A percentile compares a stretch with the other conserved stretches of the same genome.
Conservation (phyloP, 2,888 invertebrate genomes). For the Heteromyza rotundicornis region DNA sequence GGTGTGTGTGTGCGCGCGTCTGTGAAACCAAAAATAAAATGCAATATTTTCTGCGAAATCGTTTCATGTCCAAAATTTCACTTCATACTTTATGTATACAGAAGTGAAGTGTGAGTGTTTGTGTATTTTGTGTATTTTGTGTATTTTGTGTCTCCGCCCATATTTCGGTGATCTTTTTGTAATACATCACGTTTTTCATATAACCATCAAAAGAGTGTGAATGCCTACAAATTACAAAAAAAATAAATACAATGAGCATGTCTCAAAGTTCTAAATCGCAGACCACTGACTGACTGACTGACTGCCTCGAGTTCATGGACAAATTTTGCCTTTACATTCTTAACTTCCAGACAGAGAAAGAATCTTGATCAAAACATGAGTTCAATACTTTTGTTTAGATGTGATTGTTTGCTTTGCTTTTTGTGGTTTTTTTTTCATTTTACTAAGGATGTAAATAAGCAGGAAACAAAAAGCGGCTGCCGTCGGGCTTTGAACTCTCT, state of each 20-base stretch:
- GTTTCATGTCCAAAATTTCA: background rate
- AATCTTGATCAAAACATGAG: background rate
- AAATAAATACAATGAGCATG: no score
- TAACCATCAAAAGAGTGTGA: no score
- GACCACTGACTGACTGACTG: no score
- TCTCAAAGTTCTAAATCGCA: no score
- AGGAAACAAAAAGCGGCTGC: background rate
- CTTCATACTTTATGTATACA: background rate
- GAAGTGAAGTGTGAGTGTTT: no score
- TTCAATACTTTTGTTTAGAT: background rate
- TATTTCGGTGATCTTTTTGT: no score
- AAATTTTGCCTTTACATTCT: constrained; percentile 1
- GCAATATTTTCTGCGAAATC: background rate
- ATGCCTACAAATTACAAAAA: no score
- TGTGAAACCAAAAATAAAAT: background rate
- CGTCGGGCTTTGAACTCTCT: constrained; percentile 4
- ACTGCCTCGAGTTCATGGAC: background rate
- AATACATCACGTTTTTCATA: no score
- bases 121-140: background rate
- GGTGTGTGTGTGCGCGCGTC: no score
- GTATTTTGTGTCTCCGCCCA: no score
- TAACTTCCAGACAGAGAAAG: background rate
- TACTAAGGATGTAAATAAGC: background rate
- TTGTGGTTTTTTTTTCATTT: no score
- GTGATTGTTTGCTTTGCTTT: background rate